phyloP scores from a whole-genome alignment of 2,888 invertebrate genomes.

The Phaonia tiefii region DNA sequence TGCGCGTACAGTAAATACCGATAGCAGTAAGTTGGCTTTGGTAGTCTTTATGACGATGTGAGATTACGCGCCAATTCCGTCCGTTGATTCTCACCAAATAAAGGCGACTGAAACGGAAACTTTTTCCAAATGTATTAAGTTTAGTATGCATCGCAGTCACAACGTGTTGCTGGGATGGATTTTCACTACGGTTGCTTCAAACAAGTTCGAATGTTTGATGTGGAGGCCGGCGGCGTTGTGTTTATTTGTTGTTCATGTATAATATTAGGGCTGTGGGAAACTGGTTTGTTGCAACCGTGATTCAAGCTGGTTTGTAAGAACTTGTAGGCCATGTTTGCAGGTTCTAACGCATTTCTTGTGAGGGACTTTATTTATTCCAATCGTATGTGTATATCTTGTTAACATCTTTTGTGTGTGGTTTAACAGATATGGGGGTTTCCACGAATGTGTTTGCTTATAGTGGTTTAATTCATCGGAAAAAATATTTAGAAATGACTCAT shows the following conservation, averaged over 20 bases:
- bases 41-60: too few relatives aligned
- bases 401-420: neutral
- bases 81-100: constrained; percentile 56
- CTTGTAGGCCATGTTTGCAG: constrained; percentile 12
- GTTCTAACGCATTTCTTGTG: constrained; percentile 13
- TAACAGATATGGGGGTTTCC: too few relatives aligned
- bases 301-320: neutral
- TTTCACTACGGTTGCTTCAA: neutral
- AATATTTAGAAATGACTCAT: too few relatives aligned
- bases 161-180: neutral
- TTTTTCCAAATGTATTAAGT: constrained; percentile 38
- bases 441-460: too few relatives aligned
- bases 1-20: too few relatives aligned
- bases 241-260: constrained; percentile 9
- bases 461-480: too few relatives aligned
- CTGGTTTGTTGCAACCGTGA: constrained; percentile 7
- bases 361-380: neutral
- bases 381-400: neutral
- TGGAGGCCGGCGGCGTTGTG: constrained; percentile 20
- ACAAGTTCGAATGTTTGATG: constrained; percentile 18
- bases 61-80: too few relatives aligned
- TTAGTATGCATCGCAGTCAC: neutral
- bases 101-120: constrained; percentile 52
- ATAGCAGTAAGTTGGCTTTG: too few relatives aligned
- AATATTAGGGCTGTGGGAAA: neutral